A percentile compares a stretch with the other conserved stretches of the same genome.
phyloP scores from a whole-genome alignment of 2,797 vertebrate species.

The Phrynocephalus vlangalii region DNA sequence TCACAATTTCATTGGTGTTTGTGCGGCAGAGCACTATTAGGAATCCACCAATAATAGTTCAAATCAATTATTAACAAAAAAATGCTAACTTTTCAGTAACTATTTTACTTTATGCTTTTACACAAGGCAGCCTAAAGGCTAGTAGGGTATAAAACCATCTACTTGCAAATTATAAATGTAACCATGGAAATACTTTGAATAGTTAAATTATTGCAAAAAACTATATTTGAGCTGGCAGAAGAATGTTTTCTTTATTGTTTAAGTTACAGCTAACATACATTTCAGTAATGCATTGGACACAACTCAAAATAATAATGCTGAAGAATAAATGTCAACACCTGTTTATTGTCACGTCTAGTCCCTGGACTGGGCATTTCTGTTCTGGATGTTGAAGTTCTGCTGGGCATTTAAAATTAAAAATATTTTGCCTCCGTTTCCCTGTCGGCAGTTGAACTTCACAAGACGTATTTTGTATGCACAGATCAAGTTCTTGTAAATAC shows the following conservation, averaged over 20 bases:
- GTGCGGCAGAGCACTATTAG: slow-evolving; percentile 1
- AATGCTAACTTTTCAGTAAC: neutral
- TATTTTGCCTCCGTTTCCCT: neutral
- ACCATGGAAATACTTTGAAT: neutral
- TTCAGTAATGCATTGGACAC: neutral
- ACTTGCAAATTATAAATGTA: slow-evolving; percentile 3
- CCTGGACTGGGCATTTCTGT: neutral
- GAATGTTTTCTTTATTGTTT: slow-evolving; percentile 6
- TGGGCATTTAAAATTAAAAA: neutral
- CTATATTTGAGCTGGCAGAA: neutral
- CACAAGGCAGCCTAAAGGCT: neutral
- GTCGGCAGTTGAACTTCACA: neutral
- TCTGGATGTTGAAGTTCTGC: neutral
- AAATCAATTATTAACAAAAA: neutral
- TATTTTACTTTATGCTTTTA: neutral
- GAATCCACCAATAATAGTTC: neutral
- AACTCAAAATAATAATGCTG: neutral
- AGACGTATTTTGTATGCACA: neutral
- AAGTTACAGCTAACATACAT: neutral
- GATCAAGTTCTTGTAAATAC: neutral
- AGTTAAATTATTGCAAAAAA: neutral
- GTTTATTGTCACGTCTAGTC: neutral
- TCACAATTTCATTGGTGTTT: neutral
- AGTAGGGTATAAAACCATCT: neutral
- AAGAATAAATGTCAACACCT: slow-evolving; percentile 21